phyloP scores from a whole-genome alignment of 2,888 invertebrate species.

The Scaptomyza flava region DNA sequence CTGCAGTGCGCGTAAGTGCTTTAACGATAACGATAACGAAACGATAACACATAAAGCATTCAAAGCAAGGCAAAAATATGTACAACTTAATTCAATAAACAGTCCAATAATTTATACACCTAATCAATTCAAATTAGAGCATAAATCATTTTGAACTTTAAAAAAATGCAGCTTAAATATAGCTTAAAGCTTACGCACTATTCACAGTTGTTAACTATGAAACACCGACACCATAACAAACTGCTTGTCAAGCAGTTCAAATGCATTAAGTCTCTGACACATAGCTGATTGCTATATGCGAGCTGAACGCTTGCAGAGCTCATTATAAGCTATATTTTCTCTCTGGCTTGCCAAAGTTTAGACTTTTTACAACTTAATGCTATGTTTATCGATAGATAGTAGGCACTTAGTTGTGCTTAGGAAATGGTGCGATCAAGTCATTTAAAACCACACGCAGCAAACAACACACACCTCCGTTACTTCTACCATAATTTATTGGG shows the following conservation, averaged over 20 bases:
- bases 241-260: constrained; percentile 47
- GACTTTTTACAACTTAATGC: constrained; percentile 6
- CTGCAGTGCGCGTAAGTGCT: constrained; percentile 80
- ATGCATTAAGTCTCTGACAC: not conserved
- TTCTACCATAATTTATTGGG: constrained; percentile 84
- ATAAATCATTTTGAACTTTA: constrained; percentile 26
- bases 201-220: not conserved
- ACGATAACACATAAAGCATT: constrained; percentile 54
- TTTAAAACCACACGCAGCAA: constrained; percentile 82
- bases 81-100: constrained; percentile 14
- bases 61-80: constrained; percentile 36
- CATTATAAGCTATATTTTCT: not conserved
- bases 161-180: constrained; percentile 1
- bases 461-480: constrained; percentile 84
- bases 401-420: constrained; percentile 71
- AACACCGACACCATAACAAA: constrained; percentile 18
- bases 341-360: constrained; percentile 25
- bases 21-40: constrained; percentile 63
- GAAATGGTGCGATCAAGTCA: constrained; percentile 81
- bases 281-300: constrained; percentile 32
- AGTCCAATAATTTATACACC: constrained; percentile 12
- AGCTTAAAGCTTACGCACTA: constrained; percentile 7
- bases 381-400: constrained; percentile 34
- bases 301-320: constrained; percentile 14
- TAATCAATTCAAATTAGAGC: not conserved